Evolutionary conservation across 2,797 vertebrate genomes (phyloP).

Genomic region (Sus cebifrons): DNA sequence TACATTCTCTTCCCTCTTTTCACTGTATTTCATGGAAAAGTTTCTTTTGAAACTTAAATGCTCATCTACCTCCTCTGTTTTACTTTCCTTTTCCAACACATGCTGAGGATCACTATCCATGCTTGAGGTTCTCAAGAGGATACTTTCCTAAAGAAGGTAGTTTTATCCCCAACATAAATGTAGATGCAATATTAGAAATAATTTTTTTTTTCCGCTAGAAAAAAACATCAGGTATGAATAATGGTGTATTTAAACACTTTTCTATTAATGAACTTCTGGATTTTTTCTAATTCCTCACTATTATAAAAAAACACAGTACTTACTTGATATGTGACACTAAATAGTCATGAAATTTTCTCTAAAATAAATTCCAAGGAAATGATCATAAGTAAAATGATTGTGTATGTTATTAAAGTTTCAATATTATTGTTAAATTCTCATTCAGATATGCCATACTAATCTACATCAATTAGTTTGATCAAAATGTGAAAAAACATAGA

Average conservation of each 20-base stretch:
- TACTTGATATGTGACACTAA: background rate
- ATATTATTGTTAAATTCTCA: slow-evolving; percentile 4
- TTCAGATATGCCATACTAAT: background rate
- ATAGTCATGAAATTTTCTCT: background rate
- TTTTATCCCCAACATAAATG: background rate
- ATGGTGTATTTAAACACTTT: background rate
- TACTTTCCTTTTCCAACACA: background rate
- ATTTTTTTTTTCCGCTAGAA: background rate
- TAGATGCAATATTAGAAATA: background rate
- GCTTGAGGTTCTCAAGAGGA: background rate
- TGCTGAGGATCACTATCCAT: background rate
- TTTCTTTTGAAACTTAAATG: background rate
- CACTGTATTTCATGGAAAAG: background rate
- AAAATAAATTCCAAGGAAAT: background rate
- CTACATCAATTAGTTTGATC: background rate
- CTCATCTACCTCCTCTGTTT: background rate
- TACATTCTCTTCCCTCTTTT: background rate
- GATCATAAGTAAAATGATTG: background rate
- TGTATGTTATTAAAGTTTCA: background rate
- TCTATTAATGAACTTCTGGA: background rate
- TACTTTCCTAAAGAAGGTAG: background rate
- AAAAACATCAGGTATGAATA: background rate
- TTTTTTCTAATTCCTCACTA: background rate
- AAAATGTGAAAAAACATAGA: background rate
- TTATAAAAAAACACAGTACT: background rate